Percentiles rank a stretch among this genome's conserved stretches.
phyloP scores from a whole-genome alignment of 2,888 invertebrate species.

The Hemistola chrysoprasaria region DNA sequence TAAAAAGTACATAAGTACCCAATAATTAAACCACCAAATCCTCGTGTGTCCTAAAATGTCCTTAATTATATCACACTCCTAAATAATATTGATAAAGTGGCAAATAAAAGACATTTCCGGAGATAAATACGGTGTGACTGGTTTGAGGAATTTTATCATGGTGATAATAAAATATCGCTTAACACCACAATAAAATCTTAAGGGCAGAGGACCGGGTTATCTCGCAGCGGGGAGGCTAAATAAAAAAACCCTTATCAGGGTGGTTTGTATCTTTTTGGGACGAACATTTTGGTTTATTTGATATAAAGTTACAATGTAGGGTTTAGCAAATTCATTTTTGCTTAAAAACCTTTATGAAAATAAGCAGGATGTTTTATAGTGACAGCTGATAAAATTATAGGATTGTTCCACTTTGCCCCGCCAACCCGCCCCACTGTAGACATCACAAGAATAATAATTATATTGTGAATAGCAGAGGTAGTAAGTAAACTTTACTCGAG shows the following conservation, averaged over 20 bases:
- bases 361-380: no score
- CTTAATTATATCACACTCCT: conserved; percentile 63
- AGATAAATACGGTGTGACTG: conserved; percentile 59
- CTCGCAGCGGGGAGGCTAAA: conserved; percentile 48
- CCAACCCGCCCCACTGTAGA: no score
- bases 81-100: conserved; percentile 73
- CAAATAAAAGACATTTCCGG: conserved; percentile 66
- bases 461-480: no score
- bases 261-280: no score
- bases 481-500: no score
- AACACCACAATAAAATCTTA: conserved; percentile 59
- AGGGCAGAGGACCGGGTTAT: conserved; percentile 45
- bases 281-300: conserved; percentile 2
- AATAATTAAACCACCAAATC: background rate
- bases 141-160: conserved; percentile 59
- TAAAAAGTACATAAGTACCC: no score
- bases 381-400: no score
- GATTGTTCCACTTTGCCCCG: no score
- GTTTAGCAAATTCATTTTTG: no score
- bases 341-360: no score
- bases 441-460: no score
- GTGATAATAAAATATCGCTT: conserved; percentile 72
- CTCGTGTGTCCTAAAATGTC: conserved; percentile 24
- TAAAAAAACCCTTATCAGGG: conserved; percentile 41
- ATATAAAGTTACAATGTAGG: conserved; percentile 7